Base-by-base conservation (phyloP, 1,140 invertebrate species). In the Apis cerana region DNA sequence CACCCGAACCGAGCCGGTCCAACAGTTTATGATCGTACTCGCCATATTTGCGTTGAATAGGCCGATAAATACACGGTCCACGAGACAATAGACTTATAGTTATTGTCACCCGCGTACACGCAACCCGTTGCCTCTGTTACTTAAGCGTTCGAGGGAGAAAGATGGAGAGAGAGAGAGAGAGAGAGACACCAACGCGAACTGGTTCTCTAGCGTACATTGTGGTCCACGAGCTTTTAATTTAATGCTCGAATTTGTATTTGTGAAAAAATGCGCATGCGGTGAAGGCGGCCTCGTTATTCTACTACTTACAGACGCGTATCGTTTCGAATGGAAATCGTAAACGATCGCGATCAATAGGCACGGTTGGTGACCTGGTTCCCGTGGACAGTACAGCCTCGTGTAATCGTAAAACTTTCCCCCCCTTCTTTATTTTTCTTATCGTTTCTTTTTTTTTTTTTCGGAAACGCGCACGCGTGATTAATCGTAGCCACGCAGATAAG, bases 11-110 rank as follows among this genome's bases (percentile, higher is more conserved):
- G 77, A 68, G 52, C 43, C 70, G 62, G 59, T 23, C 64, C 80
- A 75, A 48, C 75, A 75, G 48, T 89, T 89, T 89, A 89, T 89
- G 88, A 88, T 88, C 85, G 75, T 75, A 69, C 84, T 72, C 81
- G 78, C 77, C 64, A 89, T 89, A 89, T 89, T 89, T 89, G 88
- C 88, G 88, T 89, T 89, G 88, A 89, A 89, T 89, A 86, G 88
- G 54, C 75, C 88, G 87, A 89, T 89, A 89, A 89, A 89, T 88
- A 89, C 75, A 65, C 80, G 72, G 67, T 58, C 52, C 75, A 23
- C 74, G 69, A 88, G 84, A 89, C 88, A 89, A 89, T 89, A 89
- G 88, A 89, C 88, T 88, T 89, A 89, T 88, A 89, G 84, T 89
- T 86, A 88, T 89, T 84, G 88, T 89, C 87, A 89, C 78, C 78